These are phyloP conservation scores for Gisinianus flammeolus DNA, from an alignment of 2,888 invertebrate genomes.

Conservation along the genomic window DNA sequence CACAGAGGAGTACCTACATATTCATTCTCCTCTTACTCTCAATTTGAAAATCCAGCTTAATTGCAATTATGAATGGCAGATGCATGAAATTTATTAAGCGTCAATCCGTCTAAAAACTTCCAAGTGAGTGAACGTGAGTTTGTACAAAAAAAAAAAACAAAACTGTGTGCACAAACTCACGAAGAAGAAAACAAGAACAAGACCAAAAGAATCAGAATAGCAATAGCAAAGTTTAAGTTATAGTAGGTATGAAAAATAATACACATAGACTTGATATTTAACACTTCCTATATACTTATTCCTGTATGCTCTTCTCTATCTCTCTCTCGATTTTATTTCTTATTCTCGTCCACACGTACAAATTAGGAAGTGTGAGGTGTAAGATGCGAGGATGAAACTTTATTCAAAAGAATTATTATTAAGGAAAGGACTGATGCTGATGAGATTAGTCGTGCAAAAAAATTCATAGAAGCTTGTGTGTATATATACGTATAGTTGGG, in stretches of 20 bases:
- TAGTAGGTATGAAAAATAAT: no score
- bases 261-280: no score
- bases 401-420: not conserved
- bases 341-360: no score
- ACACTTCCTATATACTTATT: not conserved
- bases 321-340: no score
- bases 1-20: not conserved
- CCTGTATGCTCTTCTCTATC: no score
- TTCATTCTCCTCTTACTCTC: not conserved
- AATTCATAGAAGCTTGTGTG: not conserved
- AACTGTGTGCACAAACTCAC: not conserved
- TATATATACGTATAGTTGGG: no score
- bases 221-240: not conserved
- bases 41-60: conserved; percentile 4
- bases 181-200: not conserved
- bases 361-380: no score
- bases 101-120: no score
- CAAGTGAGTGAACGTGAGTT: not conserved
- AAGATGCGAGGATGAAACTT: no score
- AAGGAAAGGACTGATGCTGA: not conserved
- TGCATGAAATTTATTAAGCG: not conserved
- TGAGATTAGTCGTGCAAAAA: conserved; percentile 33
- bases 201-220: not conserved
- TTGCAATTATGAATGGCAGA: conserved; percentile 22
- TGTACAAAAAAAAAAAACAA: not conserved